Conservation (phyloP, 2,113 vertebrate genomes). For the Sinocyclocheilus anophthalmus region DNA sequence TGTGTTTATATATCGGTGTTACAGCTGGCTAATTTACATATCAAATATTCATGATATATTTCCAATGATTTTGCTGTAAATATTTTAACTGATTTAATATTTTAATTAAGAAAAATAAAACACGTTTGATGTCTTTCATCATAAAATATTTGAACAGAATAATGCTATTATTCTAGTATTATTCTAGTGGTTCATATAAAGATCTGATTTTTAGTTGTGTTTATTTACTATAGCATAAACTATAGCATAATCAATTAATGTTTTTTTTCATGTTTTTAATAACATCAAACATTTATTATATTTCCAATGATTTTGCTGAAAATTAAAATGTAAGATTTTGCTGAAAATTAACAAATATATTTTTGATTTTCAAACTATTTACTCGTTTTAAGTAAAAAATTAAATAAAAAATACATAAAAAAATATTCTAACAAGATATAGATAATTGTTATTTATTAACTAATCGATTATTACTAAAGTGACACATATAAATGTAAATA, state of each 20-base stretch:
- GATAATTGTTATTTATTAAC: background rate
- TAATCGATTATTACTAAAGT: background rate
- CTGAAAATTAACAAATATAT: background rate
- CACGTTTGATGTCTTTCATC: background rate
- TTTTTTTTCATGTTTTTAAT: no score
- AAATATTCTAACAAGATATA: background rate
- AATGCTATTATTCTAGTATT: background rate
- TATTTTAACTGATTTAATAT: rapidly evolving
- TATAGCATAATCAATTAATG: background rate
- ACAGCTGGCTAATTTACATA: background rate
- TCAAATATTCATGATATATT: background rate
- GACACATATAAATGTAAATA: background rate
- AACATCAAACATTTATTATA: background rate
- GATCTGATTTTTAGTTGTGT: background rate
- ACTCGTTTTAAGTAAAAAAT: background rate
- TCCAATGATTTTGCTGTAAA: background rate
- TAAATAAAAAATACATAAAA: background rate
- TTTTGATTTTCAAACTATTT: background rate
- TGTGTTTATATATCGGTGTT: background rate
- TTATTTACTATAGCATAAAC: background rate
- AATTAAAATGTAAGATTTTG: background rate
- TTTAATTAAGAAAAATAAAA: background rate
- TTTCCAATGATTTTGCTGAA: background rate
- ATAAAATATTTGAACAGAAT: background rate
- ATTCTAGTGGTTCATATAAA: background rate